These are phyloP conservation scores for Oreochromis aureus DNA, from an alignment of 2,113 vertebrate species.

Conservation along the genomic window DNA sequence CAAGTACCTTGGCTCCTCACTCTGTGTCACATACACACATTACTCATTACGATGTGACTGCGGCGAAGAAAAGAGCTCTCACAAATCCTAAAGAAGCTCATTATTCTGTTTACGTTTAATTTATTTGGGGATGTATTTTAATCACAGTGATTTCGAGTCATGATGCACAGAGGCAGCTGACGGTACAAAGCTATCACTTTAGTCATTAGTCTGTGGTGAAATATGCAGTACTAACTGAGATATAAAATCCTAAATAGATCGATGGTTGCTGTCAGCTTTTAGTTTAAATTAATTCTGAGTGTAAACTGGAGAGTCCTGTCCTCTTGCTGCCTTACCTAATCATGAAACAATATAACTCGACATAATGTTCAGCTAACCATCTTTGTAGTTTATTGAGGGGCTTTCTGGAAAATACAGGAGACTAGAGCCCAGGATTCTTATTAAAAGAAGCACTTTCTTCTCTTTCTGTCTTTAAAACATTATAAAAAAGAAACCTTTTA, in stretches of 20 bases:
- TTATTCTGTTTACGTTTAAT: neutral
- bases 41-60: neutral
- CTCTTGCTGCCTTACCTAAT: neutral
- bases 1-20: neutral
- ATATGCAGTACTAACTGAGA: neutral
- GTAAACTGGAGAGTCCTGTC: neutral
- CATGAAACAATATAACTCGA: neutral
- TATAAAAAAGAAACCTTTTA: neutral
- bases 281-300: neutral
- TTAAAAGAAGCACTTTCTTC: neutral
- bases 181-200: neutral
- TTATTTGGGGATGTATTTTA: neutral
- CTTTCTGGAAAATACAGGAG: neutral
- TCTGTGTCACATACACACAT: neutral
- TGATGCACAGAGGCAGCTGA: neutral
- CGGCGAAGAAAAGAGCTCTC: neutral
- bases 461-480: neutral
- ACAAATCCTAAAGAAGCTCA: neutral
- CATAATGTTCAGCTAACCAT: neutral
- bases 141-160: neutral
- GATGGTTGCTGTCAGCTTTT: neutral
- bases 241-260: neutral
- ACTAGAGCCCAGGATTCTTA: neutral
- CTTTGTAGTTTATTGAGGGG: neutral
- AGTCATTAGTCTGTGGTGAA: neutral